These are phyloP conservation scores for Apis florea DNA, from an alignment of 1,140 invertebrate genomes.

Conservation along the genomic window DNA sequence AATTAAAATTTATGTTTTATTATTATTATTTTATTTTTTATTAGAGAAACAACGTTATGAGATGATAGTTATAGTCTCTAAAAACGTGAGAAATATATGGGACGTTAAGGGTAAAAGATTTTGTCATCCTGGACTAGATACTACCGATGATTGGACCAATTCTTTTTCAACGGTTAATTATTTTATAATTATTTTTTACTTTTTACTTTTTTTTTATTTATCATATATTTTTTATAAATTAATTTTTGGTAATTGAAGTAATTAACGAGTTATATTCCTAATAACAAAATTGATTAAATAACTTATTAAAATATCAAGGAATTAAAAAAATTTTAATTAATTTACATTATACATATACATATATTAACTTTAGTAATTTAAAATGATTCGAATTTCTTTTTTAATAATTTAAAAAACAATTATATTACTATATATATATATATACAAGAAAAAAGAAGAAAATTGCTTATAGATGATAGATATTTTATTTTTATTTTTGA, in stretches of 20 bases:
- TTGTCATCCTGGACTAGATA: constrained; percentile 88
- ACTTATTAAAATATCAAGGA: neutral
- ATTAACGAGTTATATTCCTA: neutral
- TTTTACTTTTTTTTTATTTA: constrained; percentile 15
- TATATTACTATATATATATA: neutral
- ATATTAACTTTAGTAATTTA: neutral
- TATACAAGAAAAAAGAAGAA: too few species aligned
- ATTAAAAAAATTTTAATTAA: neutral
- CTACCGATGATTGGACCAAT: constrained; percentile 84
- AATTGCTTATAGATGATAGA: neutral
- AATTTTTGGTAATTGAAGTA: neutral
- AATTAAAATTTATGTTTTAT: neutral
- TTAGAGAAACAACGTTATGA: constrained; percentile 83
- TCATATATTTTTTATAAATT: neutral
- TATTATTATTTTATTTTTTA: constrained; percentile 49
- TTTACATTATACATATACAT: too few species aligned
- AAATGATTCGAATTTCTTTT: neutral
- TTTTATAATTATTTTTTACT: constrained; percentile 24
- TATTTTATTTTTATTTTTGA: neutral
- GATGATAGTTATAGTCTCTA: constrained; percentile 86
- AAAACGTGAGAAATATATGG: constrained; percentile 81
- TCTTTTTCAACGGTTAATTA: constrained; percentile 84
- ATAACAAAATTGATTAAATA: neutral
- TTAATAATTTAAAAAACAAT: neutral
- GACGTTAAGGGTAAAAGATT: constrained; percentile 85